Conservation (phyloP, 2,888 invertebrate genomes). For the Acanthopleura granulata region DNA sequence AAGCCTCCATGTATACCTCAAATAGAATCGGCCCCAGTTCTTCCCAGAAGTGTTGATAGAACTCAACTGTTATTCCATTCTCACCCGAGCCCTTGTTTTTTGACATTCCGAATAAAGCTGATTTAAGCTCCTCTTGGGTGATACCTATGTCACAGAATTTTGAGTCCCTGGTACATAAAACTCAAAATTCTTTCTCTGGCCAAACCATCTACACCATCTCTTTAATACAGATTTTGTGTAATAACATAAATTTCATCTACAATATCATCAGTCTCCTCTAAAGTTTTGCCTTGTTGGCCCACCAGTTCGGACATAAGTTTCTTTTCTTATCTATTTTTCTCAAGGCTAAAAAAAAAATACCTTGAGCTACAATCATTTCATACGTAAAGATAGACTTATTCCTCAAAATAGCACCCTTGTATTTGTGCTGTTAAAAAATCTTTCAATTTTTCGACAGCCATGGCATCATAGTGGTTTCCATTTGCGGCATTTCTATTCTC, state of each 20-base stretch:
- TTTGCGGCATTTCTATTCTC: neutral
- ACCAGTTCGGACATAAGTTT: neutral
- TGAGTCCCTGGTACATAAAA: neutral
- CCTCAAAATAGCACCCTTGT: neutral
- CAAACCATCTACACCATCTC: neutral
- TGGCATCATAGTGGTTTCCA: neutral
- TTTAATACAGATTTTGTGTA: neutral
- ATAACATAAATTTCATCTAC: neutral
- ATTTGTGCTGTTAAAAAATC: neutral
- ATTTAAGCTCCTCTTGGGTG: neutral
- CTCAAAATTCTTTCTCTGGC: neutral
- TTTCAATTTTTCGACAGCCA: neutral
- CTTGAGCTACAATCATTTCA: neutral
- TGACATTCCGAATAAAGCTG: neutral
- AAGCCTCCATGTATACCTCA: neutral
- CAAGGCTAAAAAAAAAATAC: neutral
- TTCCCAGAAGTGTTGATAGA: neutral
- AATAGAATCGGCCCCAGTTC: neutral
- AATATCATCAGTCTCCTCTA: neutral
- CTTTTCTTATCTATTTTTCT: neutral
- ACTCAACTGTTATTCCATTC: neutral
- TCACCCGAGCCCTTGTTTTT: neutral
- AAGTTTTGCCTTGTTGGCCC: neutral
- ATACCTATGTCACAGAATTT: neutral
- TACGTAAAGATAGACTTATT: neutral